Base-by-base conservation (phyloP, 2,113 vertebrate species). In the cattle (Bos taurus) region DNA sequence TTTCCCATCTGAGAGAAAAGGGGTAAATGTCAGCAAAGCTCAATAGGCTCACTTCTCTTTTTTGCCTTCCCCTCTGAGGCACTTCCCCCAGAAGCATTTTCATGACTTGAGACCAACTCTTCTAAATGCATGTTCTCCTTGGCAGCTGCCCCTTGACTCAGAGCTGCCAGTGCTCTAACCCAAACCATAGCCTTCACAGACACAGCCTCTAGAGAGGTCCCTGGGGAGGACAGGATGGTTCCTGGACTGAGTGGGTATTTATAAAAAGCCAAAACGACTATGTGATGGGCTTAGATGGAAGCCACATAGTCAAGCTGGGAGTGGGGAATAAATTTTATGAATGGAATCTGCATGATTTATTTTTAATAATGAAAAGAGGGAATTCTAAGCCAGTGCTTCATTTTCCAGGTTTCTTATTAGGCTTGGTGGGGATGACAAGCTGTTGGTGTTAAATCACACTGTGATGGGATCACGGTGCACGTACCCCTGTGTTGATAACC, bases 381-480 rank as follows among this genome's bases (percentile, higher is more conserved):
- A 71, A 12, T 88, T 94, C 25, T 89, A 78, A 92, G 28, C 57
- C 30, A 40, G 67, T 5, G 67, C 33, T 91, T 90, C 57, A 71
- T 91, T 91, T 48, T 17, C 89, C 46, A 62, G 67, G 57, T 82
- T 81, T 93, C 82, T 64, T 25, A 43, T 92, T 85, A 57, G 93
- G 30, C 40, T 62, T 33, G 48, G 43, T 59, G 80, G 46, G 6
- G 59, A 28, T 25, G 19, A 71, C 40, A 86, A 86, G 48, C 92
- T 43, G 6, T 59, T 83, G 92, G 46, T 57, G 33, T 59, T 28
- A 64, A 82, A 88, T 88, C 36, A 17, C 19, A 28, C 60, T 5
- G 2, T 88, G 88, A 81, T 12, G 1, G 48, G 11, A 43, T 67
- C 81, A 91, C 23, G 17, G 16, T 46, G 25, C 52, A 6, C 30